Conservation (phyloP, 2,797 vertebrate species). For the Peromyscus nudipes region DNA sequence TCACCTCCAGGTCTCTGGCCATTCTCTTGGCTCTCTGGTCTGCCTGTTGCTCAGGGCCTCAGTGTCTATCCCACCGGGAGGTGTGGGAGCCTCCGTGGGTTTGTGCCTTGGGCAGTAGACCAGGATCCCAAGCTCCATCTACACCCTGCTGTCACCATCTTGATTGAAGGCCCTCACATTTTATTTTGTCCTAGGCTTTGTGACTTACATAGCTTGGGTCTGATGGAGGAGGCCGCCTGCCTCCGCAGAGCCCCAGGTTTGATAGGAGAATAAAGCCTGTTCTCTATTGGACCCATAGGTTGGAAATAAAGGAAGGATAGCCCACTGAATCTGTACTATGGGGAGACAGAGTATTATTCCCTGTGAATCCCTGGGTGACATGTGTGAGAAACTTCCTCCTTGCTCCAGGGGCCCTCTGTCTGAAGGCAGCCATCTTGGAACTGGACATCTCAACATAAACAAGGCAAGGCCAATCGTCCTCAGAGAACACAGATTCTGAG, state of each 20-base stretch:
- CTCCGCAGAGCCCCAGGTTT: not conserved
- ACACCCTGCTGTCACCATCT: not conserved
- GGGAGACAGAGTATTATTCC: not conserved
- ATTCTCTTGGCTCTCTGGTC: not conserved
- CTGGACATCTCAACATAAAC: not conserved
- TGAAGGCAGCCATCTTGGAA: not conserved
- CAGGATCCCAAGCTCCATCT: not conserved
- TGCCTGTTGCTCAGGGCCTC: not conserved
- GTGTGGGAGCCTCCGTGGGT: not conserved
- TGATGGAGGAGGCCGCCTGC: not conserved
- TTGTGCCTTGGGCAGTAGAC: not conserved
- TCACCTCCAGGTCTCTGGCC: not conserved
- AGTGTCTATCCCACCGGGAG: accelerated
- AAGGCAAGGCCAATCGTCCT: not conserved
- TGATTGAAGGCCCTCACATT: not conserved
- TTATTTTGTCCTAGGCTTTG: not conserved
- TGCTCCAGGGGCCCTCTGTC: not conserved
- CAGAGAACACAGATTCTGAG: not conserved
- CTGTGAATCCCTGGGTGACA: not conserved
- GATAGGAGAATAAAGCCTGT: not conserved
- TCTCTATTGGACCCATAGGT: not conserved
- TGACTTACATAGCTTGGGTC: not conserved
- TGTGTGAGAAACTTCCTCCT: not conserved
- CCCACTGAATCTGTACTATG: not conserved
- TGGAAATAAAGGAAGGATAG: not conserved